Conservation (phyloP, 2,888 invertebrate genomes). For the Tetanocera ferruginea region DNA sequence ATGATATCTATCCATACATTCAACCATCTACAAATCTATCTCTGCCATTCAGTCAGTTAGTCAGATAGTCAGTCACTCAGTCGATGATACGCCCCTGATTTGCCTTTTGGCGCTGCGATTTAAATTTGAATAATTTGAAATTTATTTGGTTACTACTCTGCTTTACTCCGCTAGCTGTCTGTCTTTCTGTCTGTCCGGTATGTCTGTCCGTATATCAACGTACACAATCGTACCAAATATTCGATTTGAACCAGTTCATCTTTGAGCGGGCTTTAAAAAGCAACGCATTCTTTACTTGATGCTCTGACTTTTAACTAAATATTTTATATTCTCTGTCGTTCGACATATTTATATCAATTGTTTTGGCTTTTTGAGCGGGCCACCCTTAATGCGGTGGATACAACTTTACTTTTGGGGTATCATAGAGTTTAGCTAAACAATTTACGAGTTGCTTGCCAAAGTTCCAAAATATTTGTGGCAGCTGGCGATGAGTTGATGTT, state of each 20-base stretch:
- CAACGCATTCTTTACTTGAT: not conserved
- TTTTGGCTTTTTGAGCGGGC: not conserved
- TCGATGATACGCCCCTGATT: not conserved
- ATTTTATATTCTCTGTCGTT: no score
- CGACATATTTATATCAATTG: no score
- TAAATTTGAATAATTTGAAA: constrained; percentile 36
- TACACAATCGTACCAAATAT: not conserved
- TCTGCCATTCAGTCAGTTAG: not conserved
- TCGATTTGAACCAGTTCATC: not conserved
- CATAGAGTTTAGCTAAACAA: no score
- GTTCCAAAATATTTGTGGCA: no score
- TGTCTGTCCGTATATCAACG: not conserved
- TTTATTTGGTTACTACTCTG: constrained; percentile 16
- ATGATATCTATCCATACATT: not conserved
- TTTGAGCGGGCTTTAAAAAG: not conserved
- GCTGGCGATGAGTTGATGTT: no score
- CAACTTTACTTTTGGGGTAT: no score
- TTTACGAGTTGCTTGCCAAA: no score
- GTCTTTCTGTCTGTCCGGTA: not conserved
- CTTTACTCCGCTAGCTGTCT: not conserved
- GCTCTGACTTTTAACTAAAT: not conserved
- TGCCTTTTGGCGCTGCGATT: constrained; percentile 32
- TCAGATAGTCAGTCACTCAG: not conserved
- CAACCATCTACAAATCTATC: not conserved
- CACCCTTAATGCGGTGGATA: not conserved